Percentiles rank a stretch among this genome's conserved stretches.
Conservation (phyloP, 2,113 vertebrate species). For the Lepidothrix coronata region DNA sequence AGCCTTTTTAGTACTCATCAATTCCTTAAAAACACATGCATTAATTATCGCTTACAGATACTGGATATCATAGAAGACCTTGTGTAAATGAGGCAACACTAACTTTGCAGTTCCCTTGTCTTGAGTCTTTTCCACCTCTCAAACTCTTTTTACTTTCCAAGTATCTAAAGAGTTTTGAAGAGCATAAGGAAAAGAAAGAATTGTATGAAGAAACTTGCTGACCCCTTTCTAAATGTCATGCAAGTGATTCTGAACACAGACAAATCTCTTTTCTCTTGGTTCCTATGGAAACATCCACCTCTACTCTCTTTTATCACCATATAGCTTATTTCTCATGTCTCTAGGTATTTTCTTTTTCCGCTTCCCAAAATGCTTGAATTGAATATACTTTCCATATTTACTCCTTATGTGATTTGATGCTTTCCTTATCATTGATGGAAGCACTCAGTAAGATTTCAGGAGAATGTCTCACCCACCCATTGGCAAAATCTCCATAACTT, state of each 20-base stretch:
- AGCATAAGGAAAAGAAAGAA: background rate
- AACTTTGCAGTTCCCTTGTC: background rate
- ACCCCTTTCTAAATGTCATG: constrained; percentile 28
- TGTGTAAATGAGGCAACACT: background rate
- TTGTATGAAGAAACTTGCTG: background rate
- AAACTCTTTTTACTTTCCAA: background rate
- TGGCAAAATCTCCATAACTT: background rate
- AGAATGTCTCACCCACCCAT: background rate
- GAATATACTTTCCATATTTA: constrained; percentile 12
- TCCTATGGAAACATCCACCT: constrained; percentile 52
- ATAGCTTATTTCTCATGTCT: constrained; percentile 34
- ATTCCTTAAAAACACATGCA: background rate
- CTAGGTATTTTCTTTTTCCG: constrained; percentile 6
- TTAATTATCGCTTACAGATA: background rate
- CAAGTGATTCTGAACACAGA: constrained; percentile 16
- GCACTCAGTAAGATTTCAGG: background rate
- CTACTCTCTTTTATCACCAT: background rate
- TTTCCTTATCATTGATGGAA: background rate
- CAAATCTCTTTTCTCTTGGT: constrained; percentile 29
- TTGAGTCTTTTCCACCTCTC: background rate
- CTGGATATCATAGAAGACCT: background rate
- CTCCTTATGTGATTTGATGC: background rate
- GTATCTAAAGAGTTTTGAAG: background rate
- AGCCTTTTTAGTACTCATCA: background rate
- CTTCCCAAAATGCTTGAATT: constrained; percentile 1